Percentiles rank a stretch among this genome's conserved stretches.
phyloP scores from a whole-genome alignment of 2,113 vertebrate species.

The Limanda limanda region DNA sequence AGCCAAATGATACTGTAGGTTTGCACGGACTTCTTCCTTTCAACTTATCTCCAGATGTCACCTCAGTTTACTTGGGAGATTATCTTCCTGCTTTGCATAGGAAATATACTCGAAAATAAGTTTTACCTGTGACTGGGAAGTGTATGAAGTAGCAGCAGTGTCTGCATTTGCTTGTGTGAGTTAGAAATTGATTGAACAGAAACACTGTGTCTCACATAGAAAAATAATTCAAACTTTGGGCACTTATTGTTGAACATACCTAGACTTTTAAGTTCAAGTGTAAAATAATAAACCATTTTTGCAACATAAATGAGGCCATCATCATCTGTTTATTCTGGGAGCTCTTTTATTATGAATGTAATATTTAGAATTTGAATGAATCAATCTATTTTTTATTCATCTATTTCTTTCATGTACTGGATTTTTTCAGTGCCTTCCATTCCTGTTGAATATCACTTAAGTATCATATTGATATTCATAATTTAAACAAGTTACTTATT shows the following conservation, averaged over 20 bases:
- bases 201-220: background rate
- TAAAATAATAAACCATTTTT: background rate
- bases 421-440: too few species aligned
- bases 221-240: background rate
- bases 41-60: background rate
- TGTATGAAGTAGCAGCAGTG: too few species aligned
- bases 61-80: background rate
- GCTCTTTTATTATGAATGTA: background rate
- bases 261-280: too few species aligned
- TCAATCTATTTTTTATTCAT: background rate
- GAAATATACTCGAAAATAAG: too few species aligned
- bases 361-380: background rate
- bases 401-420: background rate
- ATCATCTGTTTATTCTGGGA: background rate
- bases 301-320: too few species aligned
- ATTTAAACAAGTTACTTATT: background rate
- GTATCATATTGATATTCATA: background rate
- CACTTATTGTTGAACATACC: background rate
- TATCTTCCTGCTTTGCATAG: background rate
- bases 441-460: too few species aligned
- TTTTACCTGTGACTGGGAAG: too few species aligned
- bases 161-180: too few species aligned
- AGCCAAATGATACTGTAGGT: constrained; percentile 18
- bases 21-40: constrained; percentile 16
- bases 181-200: too few species aligned